Evolutionary conservation across 2,113 vertebrate species (phyloP).

Genomic region (Hippocampus zosterae): DNA sequence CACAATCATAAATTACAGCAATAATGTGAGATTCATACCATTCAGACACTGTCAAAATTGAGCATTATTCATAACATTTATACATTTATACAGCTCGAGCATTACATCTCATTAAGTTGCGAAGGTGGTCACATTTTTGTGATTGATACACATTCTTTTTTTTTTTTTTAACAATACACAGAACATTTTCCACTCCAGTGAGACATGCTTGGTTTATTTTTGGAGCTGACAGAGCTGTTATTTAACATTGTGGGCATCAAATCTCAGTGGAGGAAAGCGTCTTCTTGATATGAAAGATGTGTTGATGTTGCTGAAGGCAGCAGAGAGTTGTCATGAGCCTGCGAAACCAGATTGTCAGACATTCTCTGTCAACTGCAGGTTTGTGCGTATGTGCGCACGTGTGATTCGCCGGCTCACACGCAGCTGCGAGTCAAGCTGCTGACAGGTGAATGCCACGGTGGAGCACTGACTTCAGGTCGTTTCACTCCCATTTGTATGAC

Average conservation of each 20-base stretch:
- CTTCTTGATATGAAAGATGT: conserved; percentile 22
- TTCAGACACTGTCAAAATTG: too few relatives aligned
- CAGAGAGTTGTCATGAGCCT: conserved; percentile 29
- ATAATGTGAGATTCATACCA: too few relatives aligned
- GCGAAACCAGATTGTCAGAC: conserved; percentile 25
- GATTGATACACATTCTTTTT: neutral
- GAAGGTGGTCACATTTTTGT: neutral
- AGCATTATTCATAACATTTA: too few relatives aligned
- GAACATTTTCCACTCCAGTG: neutral
- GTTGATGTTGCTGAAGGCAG: conserved; percentile 25
- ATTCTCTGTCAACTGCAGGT: conserved; percentile 40
- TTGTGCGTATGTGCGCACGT: conserved; percentile 7
- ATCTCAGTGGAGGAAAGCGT: conserved; percentile 20
- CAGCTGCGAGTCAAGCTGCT: conserved; percentile 46
- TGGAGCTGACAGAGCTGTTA: conserved; percentile 2
- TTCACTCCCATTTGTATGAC: conserved; percentile 33
- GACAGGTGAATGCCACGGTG: conserved; percentile 39
- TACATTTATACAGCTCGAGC: too few relatives aligned
- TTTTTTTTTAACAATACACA: neutral
- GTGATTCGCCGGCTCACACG: conserved; percentile 45
- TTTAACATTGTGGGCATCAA: conserved; percentile 18
- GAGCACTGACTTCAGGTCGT: conserved; percentile 32
- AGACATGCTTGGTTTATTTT: neutral
- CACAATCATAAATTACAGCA: too few relatives aligned
- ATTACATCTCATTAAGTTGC: neutral